Conservation (phyloP, 2,888 invertebrate genomes). For the Tridacna crocea region DNA sequence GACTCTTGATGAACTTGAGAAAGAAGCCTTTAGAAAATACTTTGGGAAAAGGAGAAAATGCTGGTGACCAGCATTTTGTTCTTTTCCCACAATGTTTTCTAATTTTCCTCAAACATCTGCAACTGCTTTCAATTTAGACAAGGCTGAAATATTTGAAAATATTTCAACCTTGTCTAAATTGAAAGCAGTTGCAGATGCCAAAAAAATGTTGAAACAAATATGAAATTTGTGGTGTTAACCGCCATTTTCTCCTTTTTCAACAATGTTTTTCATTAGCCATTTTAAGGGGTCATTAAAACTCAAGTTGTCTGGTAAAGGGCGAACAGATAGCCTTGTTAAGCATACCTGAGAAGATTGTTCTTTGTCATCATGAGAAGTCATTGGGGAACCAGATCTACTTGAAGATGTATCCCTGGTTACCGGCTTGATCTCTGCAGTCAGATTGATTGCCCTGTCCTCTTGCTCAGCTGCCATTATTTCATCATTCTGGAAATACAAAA, state of each 20-base stretch:
- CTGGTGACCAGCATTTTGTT: neutral
- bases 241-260: too few species aligned
- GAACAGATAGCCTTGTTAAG: neutral
- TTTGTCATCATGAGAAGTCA: slow-evolving; percentile 30
- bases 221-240: too few species aligned
- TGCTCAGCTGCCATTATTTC: slow-evolving; percentile 71
- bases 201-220: too few species aligned
- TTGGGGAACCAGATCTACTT: slow-evolving; percentile 26
- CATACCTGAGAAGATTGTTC: slow-evolving; percentile 30
- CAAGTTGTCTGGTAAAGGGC: too few species aligned
- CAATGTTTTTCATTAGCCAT: neutral
- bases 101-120: too few species aligned
- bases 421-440: slow-evolving; percentile 49
- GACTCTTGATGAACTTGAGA: too few species aligned
- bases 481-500: slow-evolving; percentile 63
- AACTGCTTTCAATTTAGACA: too few species aligned
- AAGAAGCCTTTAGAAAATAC: too few species aligned
- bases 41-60: too few species aligned
- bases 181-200: too few species aligned
- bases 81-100: neutral
- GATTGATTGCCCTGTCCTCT: slow-evolving; percentile 71
- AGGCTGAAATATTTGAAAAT: too few species aligned
- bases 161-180: too few species aligned
- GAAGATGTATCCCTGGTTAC: slow-evolving; percentile 11
- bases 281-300: neutral